Evolutionary conservation across 2,888 invertebrate species (phyloP), one percentile per base, ranked within the genome.

Genomic region (Piscicola geometra): DNA sequence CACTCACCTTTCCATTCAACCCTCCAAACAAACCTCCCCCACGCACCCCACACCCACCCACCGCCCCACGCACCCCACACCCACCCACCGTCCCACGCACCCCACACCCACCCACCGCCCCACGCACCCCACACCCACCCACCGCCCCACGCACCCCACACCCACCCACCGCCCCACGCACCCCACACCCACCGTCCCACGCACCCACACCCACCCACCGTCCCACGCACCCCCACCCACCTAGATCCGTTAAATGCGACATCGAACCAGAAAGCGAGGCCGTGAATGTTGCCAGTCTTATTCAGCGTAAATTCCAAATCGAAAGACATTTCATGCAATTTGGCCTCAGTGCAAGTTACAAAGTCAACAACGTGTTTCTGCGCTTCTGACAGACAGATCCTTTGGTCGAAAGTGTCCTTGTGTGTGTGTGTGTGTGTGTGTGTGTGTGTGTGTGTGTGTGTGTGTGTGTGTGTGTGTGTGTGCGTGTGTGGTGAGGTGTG

Each of bases 261-360:
- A 87, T 99, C 97, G 86, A 99, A 99, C 98, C 99, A 99, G 87
- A 99, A 98, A 28, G 98, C 98, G 79, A 99, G 88, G 0, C 98
- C 98, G 83, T 99, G 98, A 80, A 97, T 92, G 71, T 94, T 93
- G 35, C 95, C 96, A 0, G 95, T 92, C 86, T 95, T 93, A 81
- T 93, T 88, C 81, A 96, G 89, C 82, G 92, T 92, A 88, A 96
- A 98, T 85, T 93, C 91, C 79, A 98, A 89, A 68, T 97, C 96
- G 82, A 99, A 93, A 86, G 94, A 93, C 85, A 99, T 96, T 83
- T 91, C 90, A 86, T 98, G 95, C 82, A 99, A 89, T 86, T 97
- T 96, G 81, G 91, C 90, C 88, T 98, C 98, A 82, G 91, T 90
- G 52, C 95, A 94, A 81, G 90, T 90, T 81, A 92, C 89, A 86